Evolutionary conservation across 2,113 vertebrate genomes (phyloP).

Genomic region (Carettochelys insculpta): DNA sequence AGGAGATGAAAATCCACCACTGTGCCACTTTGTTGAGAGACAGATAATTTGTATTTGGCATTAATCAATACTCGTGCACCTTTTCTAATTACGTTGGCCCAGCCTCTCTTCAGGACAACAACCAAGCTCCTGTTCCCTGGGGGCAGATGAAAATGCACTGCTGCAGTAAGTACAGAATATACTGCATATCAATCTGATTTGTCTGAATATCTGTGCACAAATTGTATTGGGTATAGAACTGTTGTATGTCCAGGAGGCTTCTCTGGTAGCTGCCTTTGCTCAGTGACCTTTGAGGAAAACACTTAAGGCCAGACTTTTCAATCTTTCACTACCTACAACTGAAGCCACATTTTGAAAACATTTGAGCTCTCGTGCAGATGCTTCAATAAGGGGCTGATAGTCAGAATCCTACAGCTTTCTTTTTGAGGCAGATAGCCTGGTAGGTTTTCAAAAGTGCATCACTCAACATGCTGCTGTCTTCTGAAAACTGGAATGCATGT

Average conservation of each 20-base stretch:
- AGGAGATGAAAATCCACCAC: conserved; percentile 43
- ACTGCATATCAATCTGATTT: conserved; percentile 22
- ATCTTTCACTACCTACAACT: background rate
- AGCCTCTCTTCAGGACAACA: conserved; percentile 34
- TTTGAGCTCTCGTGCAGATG: background rate
- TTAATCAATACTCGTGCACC: conserved; percentile 51
- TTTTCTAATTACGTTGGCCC: conserved; percentile 59
- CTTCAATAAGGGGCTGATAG: background rate
- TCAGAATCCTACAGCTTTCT: background rate
- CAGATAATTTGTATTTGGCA: conserved; percentile 36
- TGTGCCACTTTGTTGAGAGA: background rate
- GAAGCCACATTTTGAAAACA: background rate
- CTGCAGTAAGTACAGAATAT: conserved; percentile 2
- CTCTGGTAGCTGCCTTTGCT: background rate
- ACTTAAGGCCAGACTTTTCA: background rate
- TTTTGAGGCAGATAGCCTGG: background rate
- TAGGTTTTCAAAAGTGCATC: background rate
- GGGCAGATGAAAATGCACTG: conserved; percentile 49
- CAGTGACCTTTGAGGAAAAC: background rate
- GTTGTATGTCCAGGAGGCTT: background rate
- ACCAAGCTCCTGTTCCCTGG: background rate
- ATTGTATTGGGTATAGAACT: background rate
- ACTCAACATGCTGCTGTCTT: background rate
- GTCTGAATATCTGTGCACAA: background rate
- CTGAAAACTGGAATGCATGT: background rate